phyloP scores from a whole-genome alignment of 2,797 vertebrate species.

The Heterohyrax brucei region DNA sequence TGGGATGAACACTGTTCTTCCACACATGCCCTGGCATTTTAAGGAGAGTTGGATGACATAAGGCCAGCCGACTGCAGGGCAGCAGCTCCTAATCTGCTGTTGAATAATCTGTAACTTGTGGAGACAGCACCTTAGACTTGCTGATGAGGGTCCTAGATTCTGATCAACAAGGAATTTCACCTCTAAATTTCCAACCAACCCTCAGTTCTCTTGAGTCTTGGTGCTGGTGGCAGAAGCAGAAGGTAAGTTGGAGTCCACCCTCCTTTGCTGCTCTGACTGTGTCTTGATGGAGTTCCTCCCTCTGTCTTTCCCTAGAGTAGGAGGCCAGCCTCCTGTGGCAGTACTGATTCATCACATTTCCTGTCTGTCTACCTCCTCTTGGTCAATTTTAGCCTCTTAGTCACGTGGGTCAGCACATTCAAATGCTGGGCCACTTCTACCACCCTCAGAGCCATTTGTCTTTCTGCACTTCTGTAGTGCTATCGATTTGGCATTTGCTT shows the following conservation, averaged over 20 bases:
- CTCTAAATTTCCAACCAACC: background rate
- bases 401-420: background rate
- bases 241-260: conserved; percentile 14
- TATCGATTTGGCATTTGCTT: conserved; percentile 57
- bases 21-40: background rate
- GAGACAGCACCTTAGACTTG: background rate
- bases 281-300: background rate
- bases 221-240: background rate
- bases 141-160: background rate
- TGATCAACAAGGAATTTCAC: background rate
- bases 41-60: background rate
- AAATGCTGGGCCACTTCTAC: background rate
- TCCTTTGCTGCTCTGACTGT: background rate
- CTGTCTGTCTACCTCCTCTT: background rate
- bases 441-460: background rate
- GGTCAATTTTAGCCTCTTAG: background rate
- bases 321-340: background rate
- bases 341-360: background rate
- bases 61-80: background rate
- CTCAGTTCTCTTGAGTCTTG: background rate
- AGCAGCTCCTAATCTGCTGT: background rate
- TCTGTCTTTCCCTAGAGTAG: no score
- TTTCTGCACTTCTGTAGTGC: background rate
- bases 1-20: background rate
- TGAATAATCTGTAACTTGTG: background rate